A percentile compares a stretch with the other conserved stretches of the same genome.
phyloP scores from a whole-genome alignment of 1,140 invertebrate genomes.

The Chlorops oryzae region DNA sequence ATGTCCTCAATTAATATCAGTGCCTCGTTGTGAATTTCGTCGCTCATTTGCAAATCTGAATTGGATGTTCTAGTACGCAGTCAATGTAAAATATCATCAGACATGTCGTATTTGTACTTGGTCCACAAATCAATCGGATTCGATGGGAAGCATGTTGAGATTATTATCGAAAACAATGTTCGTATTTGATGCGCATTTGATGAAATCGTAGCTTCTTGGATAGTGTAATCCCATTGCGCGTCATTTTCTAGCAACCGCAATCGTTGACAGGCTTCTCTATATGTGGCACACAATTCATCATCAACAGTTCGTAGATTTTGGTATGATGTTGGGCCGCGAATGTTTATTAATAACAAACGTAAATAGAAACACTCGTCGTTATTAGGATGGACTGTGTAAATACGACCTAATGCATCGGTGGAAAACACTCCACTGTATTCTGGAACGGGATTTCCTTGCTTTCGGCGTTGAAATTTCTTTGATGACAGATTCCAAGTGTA shows the following conservation, averaged over 20 bases:
- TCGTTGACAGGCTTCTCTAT: conserved; percentile 17
- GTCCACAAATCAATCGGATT: too few relatives aligned
- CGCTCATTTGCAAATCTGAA: conserved; percentile 17
- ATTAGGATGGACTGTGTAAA: conserved; percentile 42
- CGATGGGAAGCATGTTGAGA: too few relatives aligned
- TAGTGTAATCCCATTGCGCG: not conserved
- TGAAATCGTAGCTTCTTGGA: conserved; percentile 26
- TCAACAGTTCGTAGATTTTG: conserved; percentile 24
- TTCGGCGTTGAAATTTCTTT: conserved; percentile 15
- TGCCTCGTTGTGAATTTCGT: too few relatives aligned
- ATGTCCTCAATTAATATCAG: not conserved
- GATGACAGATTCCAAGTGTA: conserved; percentile 44
- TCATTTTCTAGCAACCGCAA: conserved; percentile 28
- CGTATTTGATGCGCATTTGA: conserved; percentile 14
- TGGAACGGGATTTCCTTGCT: not conserved
- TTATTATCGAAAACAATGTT: conserved; percentile 13
- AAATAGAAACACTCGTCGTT: too few relatives aligned
- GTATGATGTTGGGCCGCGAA: conserved; percentile 31
- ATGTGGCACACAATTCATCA: not conserved
- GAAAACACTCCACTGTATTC: not conserved
- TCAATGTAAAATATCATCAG: not conserved
- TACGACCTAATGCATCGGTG: conserved; percentile 25
- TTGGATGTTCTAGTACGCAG: conserved; percentile 9
- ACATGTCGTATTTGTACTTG: not conserved
- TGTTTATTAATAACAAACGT: conserved; percentile 8